Conservation (phyloP, 1,140 invertebrate species). For the Harlomillsia oculata region DNA sequence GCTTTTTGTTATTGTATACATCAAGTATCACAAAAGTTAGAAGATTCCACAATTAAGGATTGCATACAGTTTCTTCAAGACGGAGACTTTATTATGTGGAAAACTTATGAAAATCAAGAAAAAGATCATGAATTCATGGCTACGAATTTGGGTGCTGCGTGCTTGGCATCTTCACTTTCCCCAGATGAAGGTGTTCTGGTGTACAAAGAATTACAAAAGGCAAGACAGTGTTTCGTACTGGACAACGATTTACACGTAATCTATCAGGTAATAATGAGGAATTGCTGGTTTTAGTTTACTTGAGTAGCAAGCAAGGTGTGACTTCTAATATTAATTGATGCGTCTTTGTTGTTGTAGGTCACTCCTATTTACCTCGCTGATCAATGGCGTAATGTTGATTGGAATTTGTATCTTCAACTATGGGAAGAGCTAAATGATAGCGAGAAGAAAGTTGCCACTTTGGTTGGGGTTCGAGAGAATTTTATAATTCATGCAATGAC, state of each 20-base stretch:
- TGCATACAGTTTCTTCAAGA: conserved; percentile 50
- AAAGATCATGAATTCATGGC: conserved; percentile 54
- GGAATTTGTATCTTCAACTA: conserved; percentile 72
- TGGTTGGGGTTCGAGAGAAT: conserved; percentile 85
- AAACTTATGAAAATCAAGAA: conserved; percentile 5
- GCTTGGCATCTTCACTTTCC: conserved; percentile 80
- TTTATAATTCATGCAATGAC: conserved; percentile 71
- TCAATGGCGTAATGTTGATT: conserved; percentile 71
- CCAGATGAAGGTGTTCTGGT: conserved; percentile 81
- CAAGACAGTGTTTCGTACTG: conserved; percentile 77
- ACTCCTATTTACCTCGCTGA: conserved; percentile 73
- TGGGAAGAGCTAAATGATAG: conserved; percentile 72
- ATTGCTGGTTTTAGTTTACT: conserved; percentile 47
- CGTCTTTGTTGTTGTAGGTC: neutral
- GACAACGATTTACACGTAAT: conserved; percentile 92
- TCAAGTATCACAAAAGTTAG: too few relatives aligned
- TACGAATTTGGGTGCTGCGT: conserved; percentile 85
- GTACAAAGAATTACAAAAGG: conserved; percentile 84
- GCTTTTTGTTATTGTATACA: neutral
- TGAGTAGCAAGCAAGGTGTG: neutral
- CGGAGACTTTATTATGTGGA: conserved; percentile 47
- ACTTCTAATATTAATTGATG: neutral
- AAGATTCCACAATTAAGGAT: too few relatives aligned
- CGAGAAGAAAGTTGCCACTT: conserved; percentile 72
- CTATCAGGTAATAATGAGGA: conserved; percentile 63